Conservation (phyloP, 2,113 vertebrate species). For the Himantopus leucocephalus region DNA sequence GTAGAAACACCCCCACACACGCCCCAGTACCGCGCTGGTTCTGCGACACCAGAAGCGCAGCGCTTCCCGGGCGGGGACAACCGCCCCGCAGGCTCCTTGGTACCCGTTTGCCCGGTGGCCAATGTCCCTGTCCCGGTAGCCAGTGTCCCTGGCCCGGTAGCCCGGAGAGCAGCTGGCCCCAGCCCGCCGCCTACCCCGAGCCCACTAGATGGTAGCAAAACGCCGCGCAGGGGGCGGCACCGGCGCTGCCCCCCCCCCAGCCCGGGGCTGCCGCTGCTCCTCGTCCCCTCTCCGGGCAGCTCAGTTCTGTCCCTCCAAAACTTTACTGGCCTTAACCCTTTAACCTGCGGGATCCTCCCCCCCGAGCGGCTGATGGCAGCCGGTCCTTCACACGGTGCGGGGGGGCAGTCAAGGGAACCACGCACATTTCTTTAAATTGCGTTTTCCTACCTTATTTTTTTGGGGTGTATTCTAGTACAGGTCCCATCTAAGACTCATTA, state of each 20-base stretch:
- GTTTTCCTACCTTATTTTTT: neutral
- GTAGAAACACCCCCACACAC: neutral
- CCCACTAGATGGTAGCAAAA: conserved; percentile 62
- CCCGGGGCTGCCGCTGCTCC: no score
- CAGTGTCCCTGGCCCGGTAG: rapidly evolving
- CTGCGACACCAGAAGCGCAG: neutral
- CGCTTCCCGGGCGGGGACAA: rapidly evolving
- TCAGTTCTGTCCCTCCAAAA: rapidly evolving
- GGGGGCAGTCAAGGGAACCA: neutral
- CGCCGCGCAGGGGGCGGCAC: neutral
- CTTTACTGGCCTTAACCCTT: neutral
- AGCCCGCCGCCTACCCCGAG: neutral
- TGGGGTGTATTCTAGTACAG: neutral
- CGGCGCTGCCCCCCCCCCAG: neutral
- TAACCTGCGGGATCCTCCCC: neutral
- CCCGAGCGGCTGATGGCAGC: neutral
- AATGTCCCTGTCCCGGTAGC: rapidly evolving
- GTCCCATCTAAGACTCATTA: neutral
- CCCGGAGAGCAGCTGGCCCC: neutral
- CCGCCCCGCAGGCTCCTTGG: no score
- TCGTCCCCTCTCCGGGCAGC: rapidly evolving
- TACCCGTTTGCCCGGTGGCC: no score
- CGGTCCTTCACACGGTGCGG: rapidly evolving
- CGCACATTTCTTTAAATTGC: neutral
- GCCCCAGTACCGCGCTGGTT: rapidly evolving